Conservation (phyloP, 2,113 vertebrate genomes). For the Chaetura pelagica region DNA sequence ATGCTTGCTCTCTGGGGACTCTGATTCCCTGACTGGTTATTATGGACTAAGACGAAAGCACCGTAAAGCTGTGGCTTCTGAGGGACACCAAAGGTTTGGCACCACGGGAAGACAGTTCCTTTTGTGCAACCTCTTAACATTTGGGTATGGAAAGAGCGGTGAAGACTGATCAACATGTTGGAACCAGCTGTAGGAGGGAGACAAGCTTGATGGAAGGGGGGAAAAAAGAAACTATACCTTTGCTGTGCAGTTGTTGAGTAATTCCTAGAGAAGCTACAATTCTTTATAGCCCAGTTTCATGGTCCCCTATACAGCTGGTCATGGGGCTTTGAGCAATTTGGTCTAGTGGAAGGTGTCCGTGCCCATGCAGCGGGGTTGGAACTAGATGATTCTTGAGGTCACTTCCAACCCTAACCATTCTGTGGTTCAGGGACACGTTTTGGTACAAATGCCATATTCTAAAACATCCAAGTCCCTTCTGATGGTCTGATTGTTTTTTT, state of each 20-base stretch:
- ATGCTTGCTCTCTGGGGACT: rapidly evolving
- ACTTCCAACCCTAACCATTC: no score
- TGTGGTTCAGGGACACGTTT: neutral
- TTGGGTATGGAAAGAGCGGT: rapidly evolving
- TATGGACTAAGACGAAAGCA: neutral
- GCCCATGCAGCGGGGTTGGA: no score
- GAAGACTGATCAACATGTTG: neutral
- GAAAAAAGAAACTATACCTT: neutral
- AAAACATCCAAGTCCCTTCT: rapidly evolving
- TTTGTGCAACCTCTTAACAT: neutral
- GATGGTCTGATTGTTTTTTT: neutral
- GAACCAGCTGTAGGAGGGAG: neutral
- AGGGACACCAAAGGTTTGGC: neutral
- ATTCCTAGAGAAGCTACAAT: neutral
- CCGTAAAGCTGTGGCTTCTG: rapidly evolving
- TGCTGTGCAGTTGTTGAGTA: neutral
- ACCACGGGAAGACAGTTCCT: neutral
- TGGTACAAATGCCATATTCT: neutral
- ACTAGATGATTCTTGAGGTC: no score
- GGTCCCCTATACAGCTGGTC: neutral
- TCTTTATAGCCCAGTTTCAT: neutral
- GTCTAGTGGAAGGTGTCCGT: no score
- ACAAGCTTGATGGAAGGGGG: neutral
- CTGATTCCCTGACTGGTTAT: neutral
- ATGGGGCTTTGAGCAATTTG: no score